These are phyloP conservation scores for Pollachius pollachius DNA, from an alignment of 2,113 vertebrate genomes.

Conservation along the genomic window DNA sequence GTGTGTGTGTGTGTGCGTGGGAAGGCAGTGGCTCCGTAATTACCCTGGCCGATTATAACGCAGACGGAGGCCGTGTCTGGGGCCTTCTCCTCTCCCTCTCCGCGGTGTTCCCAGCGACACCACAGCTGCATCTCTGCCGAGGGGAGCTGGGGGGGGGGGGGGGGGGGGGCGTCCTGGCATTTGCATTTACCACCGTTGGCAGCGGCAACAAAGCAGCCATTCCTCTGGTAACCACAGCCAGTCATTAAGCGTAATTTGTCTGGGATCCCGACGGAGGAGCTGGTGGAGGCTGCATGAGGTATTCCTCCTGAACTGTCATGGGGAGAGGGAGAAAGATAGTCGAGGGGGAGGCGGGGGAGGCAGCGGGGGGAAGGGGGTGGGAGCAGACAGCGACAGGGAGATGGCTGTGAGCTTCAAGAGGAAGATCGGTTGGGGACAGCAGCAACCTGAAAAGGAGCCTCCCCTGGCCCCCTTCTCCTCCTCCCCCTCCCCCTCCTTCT, in stretches of 20 bases:
- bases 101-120: slow-evolving; percentile 18
- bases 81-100: background rate
- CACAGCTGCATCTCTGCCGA: background rate
- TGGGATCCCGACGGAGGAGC: slow-evolving; percentile 68
- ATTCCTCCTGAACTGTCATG: slow-evolving; percentile 70
- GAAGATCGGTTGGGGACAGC: slow-evolving; percentile 61
- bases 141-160: background rate
- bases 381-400: slow-evolving; percentile 65
- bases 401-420: slow-evolving; percentile 66
- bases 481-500: slow-evolving; percentile 33
- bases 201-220: slow-evolving; percentile 60
- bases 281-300: slow-evolving; percentile 69
- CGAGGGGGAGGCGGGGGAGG: slow-evolving; percentile 57
- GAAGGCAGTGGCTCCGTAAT: too few species aligned
- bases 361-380: slow-evolving; percentile 40
- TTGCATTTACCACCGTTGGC: slow-evolving; percentile 56
- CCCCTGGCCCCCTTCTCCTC: slow-evolving; percentile 23
- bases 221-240: slow-evolving; percentile 39
- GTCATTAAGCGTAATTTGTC: slow-evolving; percentile 71
- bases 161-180: slow-evolving; percentile 38
- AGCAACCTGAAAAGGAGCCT: slow-evolving; percentile 62
- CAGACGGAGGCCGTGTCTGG: slow-evolving; percentile 1
- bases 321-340: slow-evolving; percentile 46
- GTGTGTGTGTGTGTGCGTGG: too few species aligned
- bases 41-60: too few species aligned